Evolutionary conservation across 2,113 vertebrate genomes (phyloP).

Genomic region (Poicephalus gulielmi): DNA sequence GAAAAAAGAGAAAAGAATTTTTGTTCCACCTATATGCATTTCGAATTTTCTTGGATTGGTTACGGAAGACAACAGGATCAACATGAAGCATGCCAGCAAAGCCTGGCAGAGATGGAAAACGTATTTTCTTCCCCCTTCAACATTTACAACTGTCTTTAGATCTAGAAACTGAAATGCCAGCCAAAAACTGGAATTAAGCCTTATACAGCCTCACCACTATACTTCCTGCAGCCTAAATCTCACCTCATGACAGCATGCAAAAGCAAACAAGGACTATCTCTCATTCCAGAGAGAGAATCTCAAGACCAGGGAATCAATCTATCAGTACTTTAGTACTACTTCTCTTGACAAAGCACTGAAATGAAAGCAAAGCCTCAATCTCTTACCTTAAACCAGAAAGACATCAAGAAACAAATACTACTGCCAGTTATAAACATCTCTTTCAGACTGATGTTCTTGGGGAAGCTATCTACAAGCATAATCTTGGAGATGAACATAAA

Average conservation of each 20-base stretch:
- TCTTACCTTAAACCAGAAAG: not conserved
- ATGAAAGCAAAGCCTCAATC: not conserved
- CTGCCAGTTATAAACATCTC: not conserved
- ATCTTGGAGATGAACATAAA: not conserved
- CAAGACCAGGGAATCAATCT: not conserved
- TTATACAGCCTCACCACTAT: not conserved
- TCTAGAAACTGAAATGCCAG: slow-evolving; percentile 20
- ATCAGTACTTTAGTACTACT: not conserved
- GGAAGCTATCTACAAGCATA: not conserved
- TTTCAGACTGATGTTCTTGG: not conserved
- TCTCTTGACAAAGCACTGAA: not conserved
- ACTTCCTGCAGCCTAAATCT: not conserved
- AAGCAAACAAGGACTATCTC: not conserved
- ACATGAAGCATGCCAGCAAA: not conserved
- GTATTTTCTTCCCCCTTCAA: not conserved
- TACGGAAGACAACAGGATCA: not conserved
- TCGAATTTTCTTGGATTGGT: not conserved
- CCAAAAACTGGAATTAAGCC: slow-evolving; percentile 1
- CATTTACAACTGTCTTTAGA: slow-evolving; percentile 4
- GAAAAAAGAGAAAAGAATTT: not conserved
- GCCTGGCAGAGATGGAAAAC: not conserved
- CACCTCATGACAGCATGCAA: not conserved
- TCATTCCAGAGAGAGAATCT: not conserved
- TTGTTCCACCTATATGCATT: not conserved
- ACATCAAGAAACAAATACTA: not conserved